Conservation (phyloP, 2,797 vertebrate species). For the Champsocephalus esox region DNA sequence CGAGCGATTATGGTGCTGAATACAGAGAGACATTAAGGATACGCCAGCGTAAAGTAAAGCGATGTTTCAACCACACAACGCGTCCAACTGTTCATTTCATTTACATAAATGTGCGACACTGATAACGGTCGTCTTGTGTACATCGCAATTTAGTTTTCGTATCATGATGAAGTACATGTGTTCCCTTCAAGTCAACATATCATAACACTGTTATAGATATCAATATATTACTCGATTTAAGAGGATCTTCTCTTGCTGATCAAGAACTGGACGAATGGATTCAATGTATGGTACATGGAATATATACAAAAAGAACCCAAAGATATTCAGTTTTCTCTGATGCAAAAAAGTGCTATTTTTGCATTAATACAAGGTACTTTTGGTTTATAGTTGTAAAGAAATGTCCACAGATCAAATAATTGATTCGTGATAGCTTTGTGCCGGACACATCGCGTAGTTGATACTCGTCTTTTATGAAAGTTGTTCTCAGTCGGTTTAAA, state of each 20-base stretch:
- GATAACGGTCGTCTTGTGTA: neutral
- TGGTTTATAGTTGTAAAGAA: too few species aligned
- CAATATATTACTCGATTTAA: neutral
- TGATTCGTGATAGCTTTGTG: too few species aligned
- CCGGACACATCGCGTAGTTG: neutral
- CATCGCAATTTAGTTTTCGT: neutral
- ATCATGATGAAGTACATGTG: neutral
- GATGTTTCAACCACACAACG: too few species aligned
- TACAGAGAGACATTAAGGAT: neutral
- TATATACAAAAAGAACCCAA: too few species aligned
- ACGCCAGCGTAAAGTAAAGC: neutral
- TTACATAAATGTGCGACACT: neutral
- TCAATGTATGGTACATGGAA: too few species aligned
- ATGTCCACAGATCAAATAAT: too few species aligned
- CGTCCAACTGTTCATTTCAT: neutral
- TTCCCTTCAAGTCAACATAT: conserved; percentile 4
- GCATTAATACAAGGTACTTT: too few species aligned
- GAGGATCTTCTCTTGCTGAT: too few species aligned
- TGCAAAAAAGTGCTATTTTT: too few species aligned
- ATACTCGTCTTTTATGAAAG: conserved; percentile 24
- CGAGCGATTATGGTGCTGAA: conserved; percentile 10
- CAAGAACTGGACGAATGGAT: too few species aligned
- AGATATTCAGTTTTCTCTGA: too few species aligned
- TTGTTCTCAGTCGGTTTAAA: neutral
- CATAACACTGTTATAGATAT: neutral